phyloP scores from a whole-genome alignment of 2,888 invertebrate genomes.

The Heliconius cydno region DNA sequence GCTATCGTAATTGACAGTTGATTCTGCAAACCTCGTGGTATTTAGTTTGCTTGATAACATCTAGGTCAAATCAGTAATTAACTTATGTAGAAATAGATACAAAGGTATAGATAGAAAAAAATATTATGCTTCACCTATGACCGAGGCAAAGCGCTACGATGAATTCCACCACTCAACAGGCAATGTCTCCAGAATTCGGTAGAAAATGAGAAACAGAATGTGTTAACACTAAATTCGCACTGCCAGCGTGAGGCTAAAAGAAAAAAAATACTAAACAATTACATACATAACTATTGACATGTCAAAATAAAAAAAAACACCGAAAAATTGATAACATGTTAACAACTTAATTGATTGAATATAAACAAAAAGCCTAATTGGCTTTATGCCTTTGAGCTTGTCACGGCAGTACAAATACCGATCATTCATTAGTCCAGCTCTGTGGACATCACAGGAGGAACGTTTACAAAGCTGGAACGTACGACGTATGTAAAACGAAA shows the following conservation, averaged over 20 bases:
- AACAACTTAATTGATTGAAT: slow-evolving; percentile 22
- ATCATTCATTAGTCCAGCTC: slow-evolving; percentile 45
- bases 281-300: not conserved
- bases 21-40: not conserved
- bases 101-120: too few species aligned
- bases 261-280: not conserved
- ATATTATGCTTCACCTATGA: too few species aligned
- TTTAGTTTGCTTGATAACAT: not conserved
- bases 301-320: not conserved
- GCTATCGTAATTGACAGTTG: slow-evolving; percentile 2
- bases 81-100: too few species aligned
- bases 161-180: not conserved
- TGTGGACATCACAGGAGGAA: slow-evolving; percentile 31
- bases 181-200: not conserved
- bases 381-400: slow-evolving; percentile 37
- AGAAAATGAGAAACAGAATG: not conserved
- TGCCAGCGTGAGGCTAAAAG: not conserved
- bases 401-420: slow-evolving; percentile 39
- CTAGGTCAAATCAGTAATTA: slow-evolving; percentile 1
- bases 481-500: slow-evolving; percentile 23
- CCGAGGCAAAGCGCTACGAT: not conserved
- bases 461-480: slow-evolving; percentile 37
- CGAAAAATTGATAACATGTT: not conserved
- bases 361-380: slow-evolving; percentile 45
- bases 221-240: not conserved